Conservation (phyloP, 2,888 invertebrate species). For the Lepas anatifera region DNA sequence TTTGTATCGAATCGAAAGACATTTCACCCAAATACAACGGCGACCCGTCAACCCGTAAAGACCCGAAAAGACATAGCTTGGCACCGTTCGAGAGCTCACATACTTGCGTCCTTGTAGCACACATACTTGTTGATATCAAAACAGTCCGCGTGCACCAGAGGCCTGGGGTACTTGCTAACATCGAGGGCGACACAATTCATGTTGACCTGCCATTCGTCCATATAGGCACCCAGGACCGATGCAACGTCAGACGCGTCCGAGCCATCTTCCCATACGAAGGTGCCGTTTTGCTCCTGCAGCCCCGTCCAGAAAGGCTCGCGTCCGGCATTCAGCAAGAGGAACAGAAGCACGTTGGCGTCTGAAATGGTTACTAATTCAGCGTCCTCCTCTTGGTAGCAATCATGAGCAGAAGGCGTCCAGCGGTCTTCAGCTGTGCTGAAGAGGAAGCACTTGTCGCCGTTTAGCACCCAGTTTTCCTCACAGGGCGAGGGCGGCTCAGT, state of each 20-base stretch:
- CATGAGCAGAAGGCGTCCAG: not conserved
- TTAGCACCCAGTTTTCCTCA: not conserved
- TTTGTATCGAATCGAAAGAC: too few species aligned
- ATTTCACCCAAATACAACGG: too few species aligned
- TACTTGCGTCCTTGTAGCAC: not conserved
- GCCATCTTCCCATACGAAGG: not conserved
- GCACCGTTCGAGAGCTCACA: too few species aligned
- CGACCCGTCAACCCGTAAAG: too few species aligned
- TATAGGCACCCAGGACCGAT: not conserved
- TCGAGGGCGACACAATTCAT: not conserved
- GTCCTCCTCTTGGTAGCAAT: not conserved
- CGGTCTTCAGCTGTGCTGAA: not conserved
- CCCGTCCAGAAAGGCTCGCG: not conserved
- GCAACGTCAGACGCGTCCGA: not conserved
- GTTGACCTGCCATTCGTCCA: not conserved
- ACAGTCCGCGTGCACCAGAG: not conserved
- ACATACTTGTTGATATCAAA: not conserved
- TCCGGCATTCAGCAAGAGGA: not conserved
- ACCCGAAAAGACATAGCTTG: too few species aligned
- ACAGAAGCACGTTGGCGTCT: not conserved
- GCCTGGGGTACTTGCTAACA: not conserved
- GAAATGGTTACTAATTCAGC: not conserved
- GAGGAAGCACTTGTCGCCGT: not conserved
- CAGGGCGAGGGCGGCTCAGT: not conserved
- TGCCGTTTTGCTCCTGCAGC: not conserved